Conservation (phyloP, 2,113 vertebrate genomes). For the Nematolebias whitei region DNA sequence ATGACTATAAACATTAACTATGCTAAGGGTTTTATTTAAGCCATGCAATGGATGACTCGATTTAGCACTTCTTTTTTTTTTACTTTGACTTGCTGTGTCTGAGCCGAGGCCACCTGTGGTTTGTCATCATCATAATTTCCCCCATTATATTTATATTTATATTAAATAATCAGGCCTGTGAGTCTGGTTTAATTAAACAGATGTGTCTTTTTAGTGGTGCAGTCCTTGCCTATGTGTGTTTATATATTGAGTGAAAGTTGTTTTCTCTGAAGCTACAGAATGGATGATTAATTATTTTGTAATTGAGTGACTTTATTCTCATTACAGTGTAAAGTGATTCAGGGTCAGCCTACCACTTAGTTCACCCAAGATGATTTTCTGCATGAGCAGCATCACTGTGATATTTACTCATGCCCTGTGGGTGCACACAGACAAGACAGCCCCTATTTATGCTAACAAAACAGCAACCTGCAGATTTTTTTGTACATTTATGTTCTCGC, state of each 20-base stretch:
- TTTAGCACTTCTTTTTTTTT: conserved; percentile 40
- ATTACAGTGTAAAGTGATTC: conserved; percentile 10
- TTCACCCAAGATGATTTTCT: conserved; percentile 24
- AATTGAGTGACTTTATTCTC: conserved; percentile 4
- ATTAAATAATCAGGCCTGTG: background rate
- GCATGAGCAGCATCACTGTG: conserved; percentile 21
- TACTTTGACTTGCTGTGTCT: conserved; percentile 43
- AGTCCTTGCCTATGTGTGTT: background rate
- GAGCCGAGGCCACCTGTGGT: conserved; percentile 56
- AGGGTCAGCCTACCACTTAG: conserved; percentile 3
- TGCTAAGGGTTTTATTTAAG: background rate
- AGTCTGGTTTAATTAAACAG: background rate
- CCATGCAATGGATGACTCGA: conserved; percentile 1
- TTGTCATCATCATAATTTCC: background rate
- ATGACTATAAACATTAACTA: rapidly evolving
- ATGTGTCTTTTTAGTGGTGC: background rate
- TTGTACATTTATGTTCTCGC: too few species aligned
- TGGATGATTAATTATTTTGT: too few species aligned
- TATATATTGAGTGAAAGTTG: background rate
- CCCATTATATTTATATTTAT: background rate
- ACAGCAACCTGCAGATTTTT: background rate
- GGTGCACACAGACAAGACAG: background rate
- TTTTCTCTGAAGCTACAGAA: background rate
- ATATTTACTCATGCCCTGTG: conserved; percentile 12
- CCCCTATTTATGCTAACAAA: conserved; percentile 12